Percentiles rank a stretch among this genome's conserved stretches.
phyloP scores from a whole-genome alignment of 1,140 invertebrate species.

The Luehdorfia chinensis region DNA sequence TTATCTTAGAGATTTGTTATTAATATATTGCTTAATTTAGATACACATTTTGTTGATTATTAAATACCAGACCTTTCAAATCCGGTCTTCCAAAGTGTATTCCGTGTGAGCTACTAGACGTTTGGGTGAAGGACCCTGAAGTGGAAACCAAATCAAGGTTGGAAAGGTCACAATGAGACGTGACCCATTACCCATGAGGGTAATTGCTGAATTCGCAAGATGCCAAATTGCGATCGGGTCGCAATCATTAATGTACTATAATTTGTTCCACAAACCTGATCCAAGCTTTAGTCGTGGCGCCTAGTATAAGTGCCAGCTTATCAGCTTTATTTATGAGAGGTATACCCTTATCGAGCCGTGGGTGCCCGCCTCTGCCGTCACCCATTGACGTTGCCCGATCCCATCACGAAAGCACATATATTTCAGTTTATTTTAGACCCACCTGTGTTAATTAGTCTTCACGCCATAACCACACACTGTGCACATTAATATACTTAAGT shows the following conservation, averaged over 20 bases:
- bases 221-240: conserved; percentile 41
- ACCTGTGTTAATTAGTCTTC: conserved; percentile 47
- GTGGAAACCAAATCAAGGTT: conserved; percentile 87
- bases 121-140: conserved; percentile 76
- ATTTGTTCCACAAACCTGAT: conserved; percentile 45
- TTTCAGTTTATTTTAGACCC: conserved; percentile 51
- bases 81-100: conserved; percentile 57
- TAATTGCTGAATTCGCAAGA: conserved; percentile 44
- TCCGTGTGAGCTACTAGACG: conserved; percentile 55
- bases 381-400: conserved; percentile 51
- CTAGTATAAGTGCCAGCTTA: conserved; percentile 54
- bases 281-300: conserved; percentile 50
- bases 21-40: too few relatives aligned
- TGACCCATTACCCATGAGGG: conserved; percentile 75
- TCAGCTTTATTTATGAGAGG: conserved; percentile 57
- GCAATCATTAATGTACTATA: conserved; percentile 44
- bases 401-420: conserved; percentile 46
- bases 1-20: too few relatives aligned
- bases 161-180: conserved; percentile 81
- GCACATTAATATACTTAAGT: conserved; percentile 58
- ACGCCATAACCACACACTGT: conserved; percentile 45
- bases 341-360: conserved; percentile 70
- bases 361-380: conserved; percentile 57
- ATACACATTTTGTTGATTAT: too few relatives aligned
- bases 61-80: conserved; percentile 27